phyloP scores from a whole-genome alignment of 1,140 invertebrate species.

The Pinna nobilis region DNA sequence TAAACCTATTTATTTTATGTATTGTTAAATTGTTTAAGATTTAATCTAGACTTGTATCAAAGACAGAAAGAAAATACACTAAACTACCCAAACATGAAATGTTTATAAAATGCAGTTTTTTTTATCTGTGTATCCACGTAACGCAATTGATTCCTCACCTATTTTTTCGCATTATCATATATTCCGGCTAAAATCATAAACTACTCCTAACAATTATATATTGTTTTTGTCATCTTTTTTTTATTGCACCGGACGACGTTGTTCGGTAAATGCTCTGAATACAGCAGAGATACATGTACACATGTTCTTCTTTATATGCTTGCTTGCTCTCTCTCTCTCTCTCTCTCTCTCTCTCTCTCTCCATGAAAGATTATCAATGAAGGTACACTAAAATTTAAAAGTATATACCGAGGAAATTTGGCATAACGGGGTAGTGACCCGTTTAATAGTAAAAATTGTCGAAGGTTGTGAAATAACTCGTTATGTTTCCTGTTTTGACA shows the following conservation, averaged over 20 bases:
- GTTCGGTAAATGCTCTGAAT: neutral
- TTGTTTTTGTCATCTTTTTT: neutral
- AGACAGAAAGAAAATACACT: too few species aligned
- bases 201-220: neutral
- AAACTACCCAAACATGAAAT: too few species aligned
- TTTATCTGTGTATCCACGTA: too few species aligned
- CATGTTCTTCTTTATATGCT: too few species aligned
- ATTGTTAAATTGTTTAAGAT: too few species aligned
- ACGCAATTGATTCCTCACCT: slow-evolving; percentile 5
- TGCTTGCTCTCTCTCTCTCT: neutral
- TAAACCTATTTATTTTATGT: slow-evolving; percentile 9
- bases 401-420: too few species aligned
- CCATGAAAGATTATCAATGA: neutral
- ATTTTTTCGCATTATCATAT: slow-evolving; percentile 2
- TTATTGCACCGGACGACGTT: neutral
- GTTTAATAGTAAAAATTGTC: too few species aligned
- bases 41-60: too few species aligned
- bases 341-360: slow-evolving; percentile 16
- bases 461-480: too few species aligned
- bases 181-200: neutral
- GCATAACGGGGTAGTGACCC: too few species aligned
- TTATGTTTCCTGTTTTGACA: neutral
- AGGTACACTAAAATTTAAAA: neutral
- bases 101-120: too few species aligned
- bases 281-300: too few species aligned